phyloP scores from a whole-genome alignment of 1,140 invertebrate genomes.

The Sipha flava region DNA sequence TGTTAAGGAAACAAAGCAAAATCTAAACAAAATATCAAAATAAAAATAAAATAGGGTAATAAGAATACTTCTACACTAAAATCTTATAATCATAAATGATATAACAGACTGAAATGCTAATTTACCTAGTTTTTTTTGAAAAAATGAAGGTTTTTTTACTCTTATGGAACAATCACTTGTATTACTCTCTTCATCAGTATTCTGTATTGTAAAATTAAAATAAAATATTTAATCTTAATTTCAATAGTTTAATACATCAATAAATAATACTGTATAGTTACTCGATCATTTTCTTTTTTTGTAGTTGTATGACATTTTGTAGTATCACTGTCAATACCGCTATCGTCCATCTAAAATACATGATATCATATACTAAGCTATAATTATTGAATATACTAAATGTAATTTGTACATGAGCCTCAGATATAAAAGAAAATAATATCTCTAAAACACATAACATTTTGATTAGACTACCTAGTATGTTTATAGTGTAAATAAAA shows the following conservation, averaged over 20 bases:
- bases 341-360: slow-evolving; percentile 51
- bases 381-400: too few species aligned
- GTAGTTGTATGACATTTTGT: slow-evolving; percentile 45
- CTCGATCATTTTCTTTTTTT: slow-evolving; percentile 47
- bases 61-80: not conserved
- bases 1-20: slow-evolving; percentile 37
- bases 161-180: slow-evolving; percentile 42
- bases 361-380: too few species aligned
- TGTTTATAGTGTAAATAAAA: too few species aligned
- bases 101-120: not conserved
- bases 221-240: too few species aligned
- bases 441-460: too few species aligned
- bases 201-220: slow-evolving; percentile 44
- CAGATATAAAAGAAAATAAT: too few species aligned
- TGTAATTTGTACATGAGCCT: too few species aligned
- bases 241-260: not conserved
- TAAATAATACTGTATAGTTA: slow-evolving; percentile 34
- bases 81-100: not conserved
- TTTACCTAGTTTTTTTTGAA: slow-evolving; percentile 48
- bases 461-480: too few species aligned
- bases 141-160: slow-evolving; percentile 43
- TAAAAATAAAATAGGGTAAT: slow-evolving; percentile 26
- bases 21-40: slow-evolving; percentile 30
- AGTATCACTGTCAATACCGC: slow-evolving; percentile 56
- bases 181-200: slow-evolving; percentile 46